These are phyloP conservation scores for Otolemur garnettii DNA, from an alignment of 2,113 vertebrate genomes.

Conservation along the genomic window DNA sequence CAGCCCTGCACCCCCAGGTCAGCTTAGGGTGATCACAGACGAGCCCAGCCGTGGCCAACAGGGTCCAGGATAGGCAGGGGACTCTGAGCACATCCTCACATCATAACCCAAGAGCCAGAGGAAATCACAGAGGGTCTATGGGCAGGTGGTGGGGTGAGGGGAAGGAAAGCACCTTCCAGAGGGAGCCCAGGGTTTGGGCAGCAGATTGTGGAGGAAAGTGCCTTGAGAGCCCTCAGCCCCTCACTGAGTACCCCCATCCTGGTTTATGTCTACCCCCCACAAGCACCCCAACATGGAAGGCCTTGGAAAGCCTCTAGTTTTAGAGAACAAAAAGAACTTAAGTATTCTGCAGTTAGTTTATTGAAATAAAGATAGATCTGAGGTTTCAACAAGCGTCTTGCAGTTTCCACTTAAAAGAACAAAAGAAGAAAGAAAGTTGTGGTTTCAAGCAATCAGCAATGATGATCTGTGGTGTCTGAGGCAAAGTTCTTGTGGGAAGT, in stretches of 20 bases:
- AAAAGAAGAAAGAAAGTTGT: neutral
- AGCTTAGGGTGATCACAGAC: neutral
- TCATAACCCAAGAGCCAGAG: neutral
- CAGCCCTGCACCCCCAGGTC: neutral
- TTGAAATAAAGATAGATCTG: neutral
- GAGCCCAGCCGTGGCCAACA: neutral
- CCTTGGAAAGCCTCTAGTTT: too few relatives aligned
- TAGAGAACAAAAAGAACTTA: neutral
- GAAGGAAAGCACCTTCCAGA: neutral
- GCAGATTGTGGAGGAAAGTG: neutral
- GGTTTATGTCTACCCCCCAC: too few relatives aligned
- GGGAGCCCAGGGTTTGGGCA: neutral
- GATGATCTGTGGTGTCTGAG: neutral
- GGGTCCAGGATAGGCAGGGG: neutral
- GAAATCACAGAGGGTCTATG: neutral
- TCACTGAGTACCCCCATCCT: too few relatives aligned
- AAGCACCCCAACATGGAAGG: too few relatives aligned
- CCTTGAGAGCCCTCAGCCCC: neutral
- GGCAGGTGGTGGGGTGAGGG: neutral
- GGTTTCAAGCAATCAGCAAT: too few relatives aligned
- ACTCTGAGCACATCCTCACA: neutral
- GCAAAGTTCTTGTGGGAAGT: neutral
- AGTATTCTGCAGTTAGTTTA: neutral
- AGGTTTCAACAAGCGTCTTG: slow-evolving; percentile 38
- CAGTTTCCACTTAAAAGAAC: neutral